Evolutionary conservation across 2,888 invertebrate species (phyloP).

Genomic region (Catocala fraxini): DNA sequence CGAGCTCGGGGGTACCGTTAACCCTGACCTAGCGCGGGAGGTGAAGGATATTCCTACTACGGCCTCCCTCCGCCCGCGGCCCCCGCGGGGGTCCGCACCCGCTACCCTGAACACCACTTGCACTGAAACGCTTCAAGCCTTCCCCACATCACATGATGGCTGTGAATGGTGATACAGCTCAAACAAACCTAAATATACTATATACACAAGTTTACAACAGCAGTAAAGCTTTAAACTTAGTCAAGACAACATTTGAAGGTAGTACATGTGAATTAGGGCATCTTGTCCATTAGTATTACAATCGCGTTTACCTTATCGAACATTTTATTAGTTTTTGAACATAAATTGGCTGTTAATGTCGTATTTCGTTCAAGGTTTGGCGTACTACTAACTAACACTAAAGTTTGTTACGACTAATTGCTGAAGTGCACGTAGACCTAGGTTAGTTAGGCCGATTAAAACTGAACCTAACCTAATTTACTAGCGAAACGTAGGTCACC

Average conservation of each 20-base stretch:
- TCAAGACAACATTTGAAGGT: conserved; percentile 27
- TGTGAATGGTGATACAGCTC: conserved; percentile 38
- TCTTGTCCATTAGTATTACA: conserved; percentile 17
- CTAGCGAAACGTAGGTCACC: no score
- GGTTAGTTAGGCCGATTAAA: neutral
- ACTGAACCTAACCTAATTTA: no score
- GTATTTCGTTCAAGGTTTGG: neutral
- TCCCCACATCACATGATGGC: conserved; percentile 74
- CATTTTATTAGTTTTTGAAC: neutral
- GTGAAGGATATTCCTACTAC: conserved; percentile 86
- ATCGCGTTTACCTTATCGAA: conserved; percentile 27
- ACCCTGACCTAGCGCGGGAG: conserved; percentile 86
- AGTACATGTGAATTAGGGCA: conserved; percentile 19
- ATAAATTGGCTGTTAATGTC: conserved; percentile 1
- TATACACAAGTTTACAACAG: conserved; percentile 21
- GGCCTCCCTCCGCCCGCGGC: conserved; percentile 69
- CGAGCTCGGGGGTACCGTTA: conserved; percentile 82
- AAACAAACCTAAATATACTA: conserved; percentile 36
- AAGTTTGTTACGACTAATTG: no score
- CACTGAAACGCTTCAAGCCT: conserved; percentile 74
- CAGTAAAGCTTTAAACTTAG: conserved; percentile 17
- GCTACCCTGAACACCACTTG: conserved; percentile 70
- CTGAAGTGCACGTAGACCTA: no score
- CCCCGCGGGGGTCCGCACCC: conserved; percentile 55
- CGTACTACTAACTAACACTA: neutral